Percentiles rank a stretch among this genome's conserved stretches.
These are phyloP conservation scores for Chamaea fasciata DNA, from an alignment of 2,113 vertebrate species.

Conservation along the genomic window DNA sequence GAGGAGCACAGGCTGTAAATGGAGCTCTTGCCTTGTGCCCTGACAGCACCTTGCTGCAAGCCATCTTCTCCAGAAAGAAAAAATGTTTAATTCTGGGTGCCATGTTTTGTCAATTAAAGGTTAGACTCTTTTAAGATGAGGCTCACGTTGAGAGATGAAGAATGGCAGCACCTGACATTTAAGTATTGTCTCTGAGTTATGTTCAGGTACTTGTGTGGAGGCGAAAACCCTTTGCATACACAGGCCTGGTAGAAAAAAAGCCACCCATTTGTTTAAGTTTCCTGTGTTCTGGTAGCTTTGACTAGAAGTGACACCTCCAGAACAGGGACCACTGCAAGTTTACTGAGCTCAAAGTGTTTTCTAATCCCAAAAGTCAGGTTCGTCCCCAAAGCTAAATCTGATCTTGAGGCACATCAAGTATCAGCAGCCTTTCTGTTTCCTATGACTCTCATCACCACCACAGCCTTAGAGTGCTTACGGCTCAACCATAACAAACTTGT, in stretches of 20 bases:
- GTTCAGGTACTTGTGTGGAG: not conserved
- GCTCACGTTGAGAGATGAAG: not conserved
- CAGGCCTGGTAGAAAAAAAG: not conserved
- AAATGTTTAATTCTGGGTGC: not conserved
- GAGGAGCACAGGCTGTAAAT: not conserved
- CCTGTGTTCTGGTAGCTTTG: not conserved
- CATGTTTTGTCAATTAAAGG: not conserved
- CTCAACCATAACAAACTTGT: not conserved
- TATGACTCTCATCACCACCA: not conserved
- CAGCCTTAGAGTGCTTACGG: not conserved
- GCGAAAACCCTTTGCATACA: not conserved
- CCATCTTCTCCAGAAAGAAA: not conserved
- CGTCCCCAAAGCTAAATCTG: not conserved
- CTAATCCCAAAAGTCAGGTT: not conserved
- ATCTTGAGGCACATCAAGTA: not conserved
- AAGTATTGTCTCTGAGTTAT: not conserved
- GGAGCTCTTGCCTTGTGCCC: not conserved
- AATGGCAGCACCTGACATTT: not conserved
- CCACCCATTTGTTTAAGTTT: not conserved
- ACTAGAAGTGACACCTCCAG: not conserved
- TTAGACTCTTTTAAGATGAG: not conserved
- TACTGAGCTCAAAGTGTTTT: not conserved
- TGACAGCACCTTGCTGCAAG: not conserved
- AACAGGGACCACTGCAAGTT: not conserved
- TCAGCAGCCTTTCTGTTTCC: not conserved